phyloP scores from a whole-genome alignment of 2,797 vertebrate species.

The Cirrhinus mrigala region DNA sequence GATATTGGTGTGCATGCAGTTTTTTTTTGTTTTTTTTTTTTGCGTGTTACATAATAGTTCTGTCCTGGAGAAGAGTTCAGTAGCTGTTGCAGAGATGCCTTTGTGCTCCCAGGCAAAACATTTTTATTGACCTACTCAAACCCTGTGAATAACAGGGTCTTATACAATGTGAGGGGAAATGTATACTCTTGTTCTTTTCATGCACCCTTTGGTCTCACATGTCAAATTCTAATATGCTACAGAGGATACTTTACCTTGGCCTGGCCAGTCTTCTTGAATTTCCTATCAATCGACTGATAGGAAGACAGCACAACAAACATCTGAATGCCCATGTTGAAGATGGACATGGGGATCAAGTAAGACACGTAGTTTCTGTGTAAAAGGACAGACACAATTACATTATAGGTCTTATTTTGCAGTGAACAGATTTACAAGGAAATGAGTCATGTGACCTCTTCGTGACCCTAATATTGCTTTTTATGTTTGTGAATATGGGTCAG shows the following conservation, averaged over 20 bases:
- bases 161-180: slow-evolving; percentile 67
- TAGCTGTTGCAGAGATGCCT: slow-evolving; percentile 43
- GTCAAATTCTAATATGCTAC: slow-evolving; percentile 44
- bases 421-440: background rate
- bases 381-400: slow-evolving; percentile 29
- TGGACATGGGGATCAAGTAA: slow-evolving; percentile 88
- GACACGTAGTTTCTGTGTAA: slow-evolving; percentile 88
- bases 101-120: slow-evolving; percentile 63
- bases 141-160: slow-evolving; percentile 68
- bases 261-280: slow-evolving; percentile 89
- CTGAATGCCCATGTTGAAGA: slow-evolving; percentile 92
- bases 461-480: background rate
- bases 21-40: slow-evolving; percentile 13
- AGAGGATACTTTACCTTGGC: slow-evolving; percentile 79
- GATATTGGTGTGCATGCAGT: slow-evolving; percentile 11
- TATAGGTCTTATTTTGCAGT: background rate
- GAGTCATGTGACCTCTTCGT: background rate
- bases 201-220: slow-evolving; percentile 39
- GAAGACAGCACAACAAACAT: slow-evolving; percentile 88
- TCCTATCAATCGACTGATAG: slow-evolving; percentile 89
- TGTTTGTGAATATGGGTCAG: background rate
- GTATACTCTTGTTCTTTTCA: background rate
- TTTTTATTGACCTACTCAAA: slow-evolving; percentile 56
- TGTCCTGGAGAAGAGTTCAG: slow-evolving; percentile 46
- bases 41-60: slow-evolving; percentile 62